Evolutionary conservation across 2,797 vertebrate species (phyloP).

Genomic region (Chelidonichthys spinosus): DNA sequence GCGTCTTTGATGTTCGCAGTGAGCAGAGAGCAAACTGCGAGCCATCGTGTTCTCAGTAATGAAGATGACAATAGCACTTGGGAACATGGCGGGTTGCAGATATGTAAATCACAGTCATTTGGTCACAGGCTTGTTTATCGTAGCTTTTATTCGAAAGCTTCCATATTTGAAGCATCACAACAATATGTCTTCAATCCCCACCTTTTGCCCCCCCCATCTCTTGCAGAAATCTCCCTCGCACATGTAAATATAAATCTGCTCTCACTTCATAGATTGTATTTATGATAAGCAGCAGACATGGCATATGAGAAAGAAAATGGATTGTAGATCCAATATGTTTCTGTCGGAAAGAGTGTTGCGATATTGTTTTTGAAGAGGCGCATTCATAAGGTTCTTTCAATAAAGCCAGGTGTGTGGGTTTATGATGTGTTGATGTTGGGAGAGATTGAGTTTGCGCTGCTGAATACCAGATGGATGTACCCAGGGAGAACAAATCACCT

Average conservation of each 20-base stretch:
- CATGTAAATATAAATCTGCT: slow-evolving; percentile 75
- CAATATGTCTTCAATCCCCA: slow-evolving; percentile 55
- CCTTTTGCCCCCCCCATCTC: slow-evolving; percentile 33
- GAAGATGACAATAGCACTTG: slow-evolving; percentile 73
- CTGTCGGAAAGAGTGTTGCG: slow-evolving; percentile 80
- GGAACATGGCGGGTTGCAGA: slow-evolving; percentile 58
- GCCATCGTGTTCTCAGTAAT: slow-evolving; percentile 73
- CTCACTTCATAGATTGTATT: slow-evolving; percentile 74
- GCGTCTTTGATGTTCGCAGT: slow-evolving; percentile 75
- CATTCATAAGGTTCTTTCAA: slow-evolving; percentile 84
- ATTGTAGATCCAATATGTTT: slow-evolving; percentile 82
- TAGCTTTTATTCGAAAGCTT: slow-evolving; percentile 61
- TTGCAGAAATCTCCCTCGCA: slow-evolving; percentile 39
- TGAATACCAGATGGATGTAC: slow-evolving; percentile 86
- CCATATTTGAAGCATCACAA: slow-evolving; percentile 57
- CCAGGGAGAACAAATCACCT: slow-evolving; percentile 83
- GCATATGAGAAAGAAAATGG: slow-evolving; percentile 75
- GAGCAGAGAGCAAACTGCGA: slow-evolving; percentile 74
- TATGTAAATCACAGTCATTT: slow-evolving; percentile 75
- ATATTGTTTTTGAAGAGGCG: slow-evolving; percentile 83
- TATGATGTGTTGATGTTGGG: slow-evolving; percentile 87
- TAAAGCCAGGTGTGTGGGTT: slow-evolving; percentile 84
- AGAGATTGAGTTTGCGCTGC: slow-evolving; percentile 85
- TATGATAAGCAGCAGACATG: slow-evolving; percentile 77
- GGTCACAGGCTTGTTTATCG: slow-evolving; percentile 66